Base-by-base conservation (phyloP, 2,113 vertebrate genomes). In the Smithornis capensis region DNA sequence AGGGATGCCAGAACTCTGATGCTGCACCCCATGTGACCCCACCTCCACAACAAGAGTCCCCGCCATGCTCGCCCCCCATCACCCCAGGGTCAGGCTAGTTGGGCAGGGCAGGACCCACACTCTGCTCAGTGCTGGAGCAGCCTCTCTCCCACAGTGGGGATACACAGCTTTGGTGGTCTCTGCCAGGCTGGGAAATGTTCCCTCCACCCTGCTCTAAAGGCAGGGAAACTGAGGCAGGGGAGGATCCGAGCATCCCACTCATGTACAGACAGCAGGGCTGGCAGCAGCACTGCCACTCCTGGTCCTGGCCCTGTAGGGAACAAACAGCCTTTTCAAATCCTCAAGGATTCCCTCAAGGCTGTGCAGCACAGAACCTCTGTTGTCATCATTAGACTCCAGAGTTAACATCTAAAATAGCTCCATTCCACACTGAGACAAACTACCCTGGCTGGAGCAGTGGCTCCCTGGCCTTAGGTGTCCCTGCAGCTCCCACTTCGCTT, bases 221-320 rank as follows among this genome's bases (percentile, higher is more conserved):
- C 10, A 44, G 82, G 65, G 90, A 96, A 96, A 85, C 85, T 60
- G 94, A 96, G 92, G 94, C 85, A 87, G 31, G 17, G 73, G 57
- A 87, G 18, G 45, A 62, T 12, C 44, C 0, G 47, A 74, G 71
- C 53, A 69, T 31, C 55, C 33, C 23, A 4, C 7, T 55, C 29
- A 1, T 0, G 19, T 42, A 13, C 0, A 0, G 31, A 19, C 9
- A 91, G 52, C 56, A 42, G 37, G 28, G 49, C 49, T 44, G 55
- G 49, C 12, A 4, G 70, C 77, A 70, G 69, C 56, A 14, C 27
- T 33, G 59, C 62, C 11, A 1, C 74, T 55, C 63, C 79, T 11
- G 40, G 47, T 63, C 31, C 56, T 3, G 21, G 29, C 10, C 38
- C 56, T 5, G 37, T 8, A 14, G 19, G 53, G 40, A n/a, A 73